Conservation (phyloP, 1,140 invertebrate species). For the Neodiprion lecontei region DNA sequence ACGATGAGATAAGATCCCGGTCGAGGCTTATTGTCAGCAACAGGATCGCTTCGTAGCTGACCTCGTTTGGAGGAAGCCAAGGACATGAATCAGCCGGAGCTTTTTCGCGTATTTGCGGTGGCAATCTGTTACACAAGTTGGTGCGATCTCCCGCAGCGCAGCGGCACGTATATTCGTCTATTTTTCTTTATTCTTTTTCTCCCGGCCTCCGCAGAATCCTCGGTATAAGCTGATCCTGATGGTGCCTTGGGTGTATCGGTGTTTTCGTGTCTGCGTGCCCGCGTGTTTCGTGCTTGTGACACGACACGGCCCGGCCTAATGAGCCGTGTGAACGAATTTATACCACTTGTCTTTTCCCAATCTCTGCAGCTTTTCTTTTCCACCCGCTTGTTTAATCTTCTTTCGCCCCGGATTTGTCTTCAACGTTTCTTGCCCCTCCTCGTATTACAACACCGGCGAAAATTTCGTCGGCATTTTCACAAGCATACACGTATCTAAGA, state of each 20-base stretch:
- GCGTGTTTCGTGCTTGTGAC: too few relatives aligned
- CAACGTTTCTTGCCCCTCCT: too few relatives aligned
- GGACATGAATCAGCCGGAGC: background rate
- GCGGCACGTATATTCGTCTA: background rate
- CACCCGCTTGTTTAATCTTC: background rate
- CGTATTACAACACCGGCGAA: too few relatives aligned
- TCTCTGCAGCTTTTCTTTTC: background rate
- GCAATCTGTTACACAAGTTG: background rate
- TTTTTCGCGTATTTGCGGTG: background rate
- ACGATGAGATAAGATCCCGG: background rate
- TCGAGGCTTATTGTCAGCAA: background rate
- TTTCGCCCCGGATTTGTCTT: background rate
- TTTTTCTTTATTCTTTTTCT: background rate
- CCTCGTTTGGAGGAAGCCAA: background rate
- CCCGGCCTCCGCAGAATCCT: background rate
- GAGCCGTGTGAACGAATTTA: background rate
- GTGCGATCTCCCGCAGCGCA: too few relatives aligned
- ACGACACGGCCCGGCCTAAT: background rate
- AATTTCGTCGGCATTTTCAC: too few relatives aligned
- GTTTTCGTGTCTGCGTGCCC: too few relatives aligned
- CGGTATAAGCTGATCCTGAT: background rate
- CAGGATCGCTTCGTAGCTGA: background rate
- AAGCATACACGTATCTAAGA: too few relatives aligned
- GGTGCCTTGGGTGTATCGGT: too few relatives aligned
- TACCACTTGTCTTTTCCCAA: background rate